These are phyloP conservation scores for Acropora tenuis DNA, from an alignment of 64 coral and sea anemone genomes.

Conservation along the genomic window DNA sequence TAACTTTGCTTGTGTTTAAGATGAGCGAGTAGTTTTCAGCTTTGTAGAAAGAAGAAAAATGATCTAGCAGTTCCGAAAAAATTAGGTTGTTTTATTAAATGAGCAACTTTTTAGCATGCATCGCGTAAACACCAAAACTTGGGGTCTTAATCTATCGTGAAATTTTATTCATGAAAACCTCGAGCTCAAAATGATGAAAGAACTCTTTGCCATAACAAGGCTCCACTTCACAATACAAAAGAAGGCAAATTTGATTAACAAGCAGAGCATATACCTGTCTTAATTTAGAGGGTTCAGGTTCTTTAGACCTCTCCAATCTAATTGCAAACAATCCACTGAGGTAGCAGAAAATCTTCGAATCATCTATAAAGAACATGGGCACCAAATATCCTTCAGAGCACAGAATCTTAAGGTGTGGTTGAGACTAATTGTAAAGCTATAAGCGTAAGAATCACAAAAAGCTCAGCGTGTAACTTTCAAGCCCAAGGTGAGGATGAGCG, in stretches of 20 bases:
- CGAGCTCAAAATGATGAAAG: conserved; percentile 24
- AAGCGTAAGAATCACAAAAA: conserved; percentile 10
- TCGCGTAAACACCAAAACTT: too few relatives aligned
- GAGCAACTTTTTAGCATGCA: too few relatives aligned
- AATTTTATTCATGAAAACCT: background rate
- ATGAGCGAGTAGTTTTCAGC: too few relatives aligned
- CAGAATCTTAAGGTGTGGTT: conserved; percentile 24
- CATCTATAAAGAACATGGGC: conserved; percentile 34
- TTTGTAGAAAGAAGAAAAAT: too few relatives aligned
- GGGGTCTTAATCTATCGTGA: too few relatives aligned
- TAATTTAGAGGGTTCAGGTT: conserved; percentile 40
- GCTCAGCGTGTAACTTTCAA: conserved; percentile 1
- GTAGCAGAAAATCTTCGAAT: conserved; percentile 30
- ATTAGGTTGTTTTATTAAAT: too few relatives aligned
- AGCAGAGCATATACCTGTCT: conserved; percentile 24
- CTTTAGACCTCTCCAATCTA: conserved; percentile 27
- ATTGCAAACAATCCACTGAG: background rate
- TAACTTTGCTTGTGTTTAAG: too few relatives aligned
- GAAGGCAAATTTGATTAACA: conserved; percentile 23
- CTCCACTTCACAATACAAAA: conserved; percentile 30
- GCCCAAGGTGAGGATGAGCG: conserved; percentile 29
- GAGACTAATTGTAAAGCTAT: conserved; percentile 24
- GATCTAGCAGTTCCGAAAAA: too few relatives aligned
- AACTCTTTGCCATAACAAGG: conserved; percentile 45
- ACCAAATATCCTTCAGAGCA: conserved; percentile 26